phyloP scores from a whole-genome alignment of 2,797 vertebrate species.

The Macropus fuliginosus region DNA sequence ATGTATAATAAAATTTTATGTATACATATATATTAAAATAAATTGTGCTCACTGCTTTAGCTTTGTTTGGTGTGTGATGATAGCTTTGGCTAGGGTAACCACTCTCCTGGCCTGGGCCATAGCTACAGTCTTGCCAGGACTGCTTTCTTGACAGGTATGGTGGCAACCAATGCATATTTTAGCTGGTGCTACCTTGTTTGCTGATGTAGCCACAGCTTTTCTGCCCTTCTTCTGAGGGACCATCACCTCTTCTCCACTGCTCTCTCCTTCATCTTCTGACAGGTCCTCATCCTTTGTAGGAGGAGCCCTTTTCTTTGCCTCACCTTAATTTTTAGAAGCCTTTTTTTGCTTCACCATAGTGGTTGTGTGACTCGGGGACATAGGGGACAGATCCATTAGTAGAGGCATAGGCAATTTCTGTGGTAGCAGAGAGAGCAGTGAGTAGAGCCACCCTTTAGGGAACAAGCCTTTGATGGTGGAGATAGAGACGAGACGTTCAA shows the following conservation, averaged over 20 bases:
- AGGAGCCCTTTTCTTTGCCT: background rate
- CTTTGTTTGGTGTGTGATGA: background rate
- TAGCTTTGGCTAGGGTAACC: background rate
- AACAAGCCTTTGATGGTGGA: background rate
- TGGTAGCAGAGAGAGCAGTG: background rate
- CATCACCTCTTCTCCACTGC: background rate
- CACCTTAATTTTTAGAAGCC: background rate
- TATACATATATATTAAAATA: background rate
- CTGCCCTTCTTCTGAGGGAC: background rate
- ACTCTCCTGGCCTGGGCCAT: background rate
- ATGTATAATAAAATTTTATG: no score
- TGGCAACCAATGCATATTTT: background rate
- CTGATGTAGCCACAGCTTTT: background rate
- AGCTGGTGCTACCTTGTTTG: background rate
- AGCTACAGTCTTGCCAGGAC: background rate
- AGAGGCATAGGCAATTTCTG: background rate
- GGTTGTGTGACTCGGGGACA: background rate
- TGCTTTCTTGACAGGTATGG: background rate
- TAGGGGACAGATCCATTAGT: background rate
- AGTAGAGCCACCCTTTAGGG: background rate
- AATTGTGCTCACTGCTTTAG: background rate
- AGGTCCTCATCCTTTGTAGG: background rate
- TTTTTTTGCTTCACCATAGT: background rate
- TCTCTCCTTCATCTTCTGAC: background rate
- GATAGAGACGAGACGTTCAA: background rate